phyloP scores from a whole-genome alignment of 2,113 vertebrate genomes.

The Probosciger aterrimus region DNA sequence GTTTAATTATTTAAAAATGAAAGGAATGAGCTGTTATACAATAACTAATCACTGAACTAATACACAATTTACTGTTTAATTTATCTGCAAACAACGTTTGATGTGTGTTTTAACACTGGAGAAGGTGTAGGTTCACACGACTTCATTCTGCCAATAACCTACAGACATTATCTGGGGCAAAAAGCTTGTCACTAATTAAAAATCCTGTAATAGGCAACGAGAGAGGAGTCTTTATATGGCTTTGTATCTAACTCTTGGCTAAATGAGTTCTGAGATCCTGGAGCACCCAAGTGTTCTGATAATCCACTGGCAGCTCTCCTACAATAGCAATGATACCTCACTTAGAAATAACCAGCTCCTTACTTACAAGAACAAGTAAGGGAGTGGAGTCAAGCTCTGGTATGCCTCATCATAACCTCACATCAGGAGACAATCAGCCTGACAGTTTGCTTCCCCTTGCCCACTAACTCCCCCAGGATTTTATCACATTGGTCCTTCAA shows the following conservation, averaged over 20 bases:
- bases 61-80: background rate
- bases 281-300: background rate
- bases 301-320: background rate
- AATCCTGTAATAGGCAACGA: background rate
- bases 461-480: background rate
- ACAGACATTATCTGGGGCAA: background rate
- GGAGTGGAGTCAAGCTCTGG: background rate
- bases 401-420: background rate
- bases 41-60: background rate
- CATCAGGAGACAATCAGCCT: background rate
- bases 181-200: background rate
- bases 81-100: background rate
- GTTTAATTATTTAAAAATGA: background rate
- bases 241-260: background rate
- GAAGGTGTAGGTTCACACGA: background rate
- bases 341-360: background rate
- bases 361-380: background rate
- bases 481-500: background rate
- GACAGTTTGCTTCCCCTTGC: background rate
- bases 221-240: background rate
- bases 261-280: background rate
- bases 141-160: background rate
- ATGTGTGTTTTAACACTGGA: background rate
- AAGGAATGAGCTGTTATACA: background rate
- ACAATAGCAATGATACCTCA: background rate